Evolutionary conservation across 2,797 vertebrate species (phyloP), one percentile per base, ranked within the genome.

Genomic region (Chloroceryle amazona): DNA sequence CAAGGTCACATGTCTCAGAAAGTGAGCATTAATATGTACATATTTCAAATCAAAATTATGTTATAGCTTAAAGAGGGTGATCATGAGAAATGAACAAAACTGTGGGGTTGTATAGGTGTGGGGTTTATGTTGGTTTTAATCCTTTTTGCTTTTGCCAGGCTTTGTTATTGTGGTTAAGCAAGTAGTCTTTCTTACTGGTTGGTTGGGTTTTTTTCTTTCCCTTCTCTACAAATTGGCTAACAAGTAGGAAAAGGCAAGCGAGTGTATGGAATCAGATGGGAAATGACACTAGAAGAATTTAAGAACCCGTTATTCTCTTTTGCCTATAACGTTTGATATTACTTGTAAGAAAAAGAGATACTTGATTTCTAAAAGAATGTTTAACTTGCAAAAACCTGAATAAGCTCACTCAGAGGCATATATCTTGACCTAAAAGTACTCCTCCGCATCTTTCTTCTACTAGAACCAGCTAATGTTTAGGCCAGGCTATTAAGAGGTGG

Each of bases 371-470:
- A 28, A 81, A 90, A 61, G 6, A 29, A 26, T 31, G 23, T 42
- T 93, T 90, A 33, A 31, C 29, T 55, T 83, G 44, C 6, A 42
- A 57, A 90, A 61, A 62, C n/a, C 9, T 52, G 49, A 80, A 60
- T 31, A 76, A 82, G 39, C 4, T 51, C 20, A 25, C 14, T 81
- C 20, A 63, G 28, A 65, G 62, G 28, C 8, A 11, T 49, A 23
- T 1, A 1, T 11, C 41, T 35, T 66, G n/a, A 28, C 29, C 49
- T 76, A 62, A 60, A 87, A 76, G 37, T 60, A 63, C 51, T 13
- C 17, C 17, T 74, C 35, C 5, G 1, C 54, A 81, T 65, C 26
- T 76, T 66, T 31, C 47, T 8, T 3, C 37, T 0, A 0, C 46
- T 75, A 52, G 62, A 66, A 54, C n/a, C 13, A 39, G 47, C 6